Percentiles rank a stretch among this genome's conserved stretches.
Evolutionary conservation across 2,113 vertebrate genomes (phyloP).

Genomic region (Pachypanchax playfairii): DNA sequence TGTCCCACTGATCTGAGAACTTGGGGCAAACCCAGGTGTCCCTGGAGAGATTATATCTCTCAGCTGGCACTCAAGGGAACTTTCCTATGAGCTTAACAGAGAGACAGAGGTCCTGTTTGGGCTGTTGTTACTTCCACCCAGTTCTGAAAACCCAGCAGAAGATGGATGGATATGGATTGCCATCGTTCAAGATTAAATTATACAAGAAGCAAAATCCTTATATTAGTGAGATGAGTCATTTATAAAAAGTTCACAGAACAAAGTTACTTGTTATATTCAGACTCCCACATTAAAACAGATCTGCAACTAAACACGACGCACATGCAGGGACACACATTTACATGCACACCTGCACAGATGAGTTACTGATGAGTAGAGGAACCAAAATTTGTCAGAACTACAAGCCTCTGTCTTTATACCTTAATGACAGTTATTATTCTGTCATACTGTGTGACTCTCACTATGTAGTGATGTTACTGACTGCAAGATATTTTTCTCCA

Average conservation of each 20-base stretch:
- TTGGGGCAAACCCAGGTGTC: too few species aligned
- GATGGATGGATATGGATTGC: too few species aligned
- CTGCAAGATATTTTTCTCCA: slow-evolving; percentile 57
- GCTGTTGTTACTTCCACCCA: too few species aligned
- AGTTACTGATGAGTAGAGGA: slow-evolving; percentile 62
- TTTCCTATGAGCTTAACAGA: too few species aligned
- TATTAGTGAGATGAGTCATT: not conserved
- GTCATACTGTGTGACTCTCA: slow-evolving; percentile 66
- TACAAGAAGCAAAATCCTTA: not conserved
- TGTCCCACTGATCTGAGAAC: too few species aligned
- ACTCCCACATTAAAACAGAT: slow-evolving; percentile 1
- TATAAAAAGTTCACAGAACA: not conserved
- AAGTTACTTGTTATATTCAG: not conserved
- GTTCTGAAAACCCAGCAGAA: too few species aligned
- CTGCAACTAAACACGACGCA: slow-evolving; percentile 8
- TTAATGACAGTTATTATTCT: slow-evolving; percentile 74
- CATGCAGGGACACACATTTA: slow-evolving; percentile 24
- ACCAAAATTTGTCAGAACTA: slow-evolving; percentile 58
- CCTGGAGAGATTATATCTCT: too few species aligned
- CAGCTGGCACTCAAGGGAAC: too few species aligned
- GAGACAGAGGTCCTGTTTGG: too few species aligned
- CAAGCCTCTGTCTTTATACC: slow-evolving; percentile 56
- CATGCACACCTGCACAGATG: slow-evolving; percentile 30
- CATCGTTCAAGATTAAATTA: not conserved
- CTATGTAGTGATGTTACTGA: slow-evolving; percentile 46